phyloP scores from a whole-genome alignment of 2,797 vertebrate species.

The Sebastes iracundus region DNA sequence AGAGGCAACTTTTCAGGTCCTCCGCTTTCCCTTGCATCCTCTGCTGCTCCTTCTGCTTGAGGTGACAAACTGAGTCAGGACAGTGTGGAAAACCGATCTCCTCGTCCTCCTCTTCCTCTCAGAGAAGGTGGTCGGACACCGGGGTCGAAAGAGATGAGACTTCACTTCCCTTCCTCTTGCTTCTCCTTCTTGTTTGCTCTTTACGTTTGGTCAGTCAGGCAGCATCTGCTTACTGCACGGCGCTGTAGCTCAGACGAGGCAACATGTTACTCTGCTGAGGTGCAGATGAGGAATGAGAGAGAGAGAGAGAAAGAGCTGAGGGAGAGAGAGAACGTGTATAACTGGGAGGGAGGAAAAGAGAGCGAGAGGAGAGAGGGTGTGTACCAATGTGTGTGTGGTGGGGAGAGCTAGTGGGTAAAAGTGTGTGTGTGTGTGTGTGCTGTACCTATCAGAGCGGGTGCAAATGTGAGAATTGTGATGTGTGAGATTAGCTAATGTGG shows the following conservation, averaged over 20 bases:
- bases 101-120: conserved; percentile 19
- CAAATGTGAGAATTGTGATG: conserved; percentile 58
- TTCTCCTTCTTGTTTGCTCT: conserved; percentile 19
- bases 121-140: conserved; percentile 20
- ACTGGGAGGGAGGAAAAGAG: conserved; percentile 55
- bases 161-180: neutral
- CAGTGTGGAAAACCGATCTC: conserved; percentile 18
- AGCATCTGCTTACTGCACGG: conserved; percentile 36
- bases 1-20: conserved; percentile 52
- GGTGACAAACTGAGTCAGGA: conserved; percentile 56
- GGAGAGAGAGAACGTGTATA: conserved; percentile 35
- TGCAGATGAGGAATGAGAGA: conserved; percentile 71
- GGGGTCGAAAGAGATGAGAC: conserved; percentile 24
- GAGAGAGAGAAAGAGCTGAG: conserved; percentile 30
- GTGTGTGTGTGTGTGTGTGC: conserved; percentile 37
- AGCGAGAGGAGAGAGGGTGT: conserved; percentile 59
- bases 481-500: conserved; percentile 52
- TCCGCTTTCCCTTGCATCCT: conserved; percentile 44
- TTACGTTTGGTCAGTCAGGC: conserved; percentile 32
- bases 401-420: conserved; percentile 35
- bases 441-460: conserved; percentile 32
- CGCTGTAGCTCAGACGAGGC: conserved; percentile 46
- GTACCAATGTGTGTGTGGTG: conserved; percentile 49
- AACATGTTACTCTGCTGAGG: conserved; percentile 72
- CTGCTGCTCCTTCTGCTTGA: conserved; percentile 34